phyloP scores from a whole-genome alignment of 2,888 invertebrate species.

The Cheilosia impressa region DNA sequence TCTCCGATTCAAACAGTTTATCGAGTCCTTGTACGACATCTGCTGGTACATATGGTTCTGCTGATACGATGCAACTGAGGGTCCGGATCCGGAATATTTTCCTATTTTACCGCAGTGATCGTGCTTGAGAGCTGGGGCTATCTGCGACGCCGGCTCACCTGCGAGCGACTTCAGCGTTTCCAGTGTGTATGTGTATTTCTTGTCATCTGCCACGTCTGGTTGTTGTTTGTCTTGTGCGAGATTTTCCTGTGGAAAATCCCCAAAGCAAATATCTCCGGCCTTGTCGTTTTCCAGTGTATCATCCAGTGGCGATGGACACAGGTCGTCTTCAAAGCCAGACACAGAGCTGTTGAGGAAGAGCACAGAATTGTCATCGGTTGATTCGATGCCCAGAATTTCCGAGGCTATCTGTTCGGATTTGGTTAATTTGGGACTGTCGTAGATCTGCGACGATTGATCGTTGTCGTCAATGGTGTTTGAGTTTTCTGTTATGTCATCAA shows the following conservation, averaged over 20 bases:
- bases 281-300: conserved; percentile 19
- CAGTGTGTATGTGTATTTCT: conserved; percentile 77
- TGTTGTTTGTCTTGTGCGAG: conserved; percentile 73
- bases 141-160: conserved; percentile 49
- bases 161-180: conserved; percentile 78
- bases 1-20: conserved; percentile 79
- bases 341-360: conserved; percentile 81
- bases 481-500: conserved; percentile 33
- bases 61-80: conserved; percentile 5
- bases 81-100: conserved; percentile 30
- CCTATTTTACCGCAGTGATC: conserved; percentile 45
- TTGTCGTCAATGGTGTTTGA: conserved; percentile 35
- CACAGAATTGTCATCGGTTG: conserved; percentile 77
- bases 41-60: conserved; percentile 79
- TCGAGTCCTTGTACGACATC: conserved; percentile 79
- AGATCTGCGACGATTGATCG: conserved; percentile 37
- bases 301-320: conserved; percentile 13
- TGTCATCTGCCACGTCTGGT: conserved; percentile 25
- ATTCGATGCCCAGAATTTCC: conserved; percentile 50
- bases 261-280: conserved; percentile 78
- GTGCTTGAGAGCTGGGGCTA: conserved; percentile 36
- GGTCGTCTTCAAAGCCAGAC: conserved; percentile 80
- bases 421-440: conserved; percentile 36
- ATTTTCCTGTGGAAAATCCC: conserved; percentile 77
- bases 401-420: conserved; percentile 55